phyloP scores from a whole-genome alignment of 1,140 invertebrate genomes.

The Atta texana region DNA sequence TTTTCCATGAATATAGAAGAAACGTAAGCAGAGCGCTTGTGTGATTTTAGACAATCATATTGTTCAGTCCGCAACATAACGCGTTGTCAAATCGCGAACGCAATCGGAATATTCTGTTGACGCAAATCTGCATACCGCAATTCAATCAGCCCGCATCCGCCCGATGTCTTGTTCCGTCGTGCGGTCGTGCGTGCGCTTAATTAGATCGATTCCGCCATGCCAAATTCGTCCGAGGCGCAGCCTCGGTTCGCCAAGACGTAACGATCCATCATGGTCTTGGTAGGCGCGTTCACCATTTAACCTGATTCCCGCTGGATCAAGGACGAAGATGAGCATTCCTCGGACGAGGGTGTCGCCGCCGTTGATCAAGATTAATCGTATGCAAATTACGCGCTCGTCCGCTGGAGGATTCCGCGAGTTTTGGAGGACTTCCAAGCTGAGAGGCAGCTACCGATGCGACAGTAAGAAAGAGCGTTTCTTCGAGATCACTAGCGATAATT shows the following conservation, averaged over 20 bases:
- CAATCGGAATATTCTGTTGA: slow-evolving; percentile 41
- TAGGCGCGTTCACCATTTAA: slow-evolving; percentile 70
- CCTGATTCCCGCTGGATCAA: slow-evolving; percentile 57
- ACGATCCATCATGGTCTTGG: slow-evolving; percentile 69
- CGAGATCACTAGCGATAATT: slow-evolving; percentile 50
- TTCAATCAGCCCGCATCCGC: slow-evolving; percentile 55
- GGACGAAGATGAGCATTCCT: slow-evolving; percentile 62
- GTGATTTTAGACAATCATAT: slow-evolving; percentile 44
- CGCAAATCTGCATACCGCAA: slow-evolving; percentile 47
- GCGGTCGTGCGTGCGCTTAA: slow-evolving; percentile 32
- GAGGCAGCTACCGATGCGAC: not conserved
- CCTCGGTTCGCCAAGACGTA: slow-evolving; percentile 56
- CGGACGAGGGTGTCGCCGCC: slow-evolving; percentile 20
- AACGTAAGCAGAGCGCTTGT: not conserved
- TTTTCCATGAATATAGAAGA: too few species aligned
- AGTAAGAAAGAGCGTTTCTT: not conserved
- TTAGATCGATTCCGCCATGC: slow-evolving; percentile 65
- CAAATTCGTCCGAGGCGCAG: slow-evolving; percentile 63
- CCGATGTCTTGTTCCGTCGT: slow-evolving; percentile 1
- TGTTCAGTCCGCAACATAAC: not conserved
- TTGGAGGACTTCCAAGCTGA: slow-evolving; percentile 1
- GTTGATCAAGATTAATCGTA: slow-evolving; percentile 77
- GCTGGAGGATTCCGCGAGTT: slow-evolving; percentile 60
- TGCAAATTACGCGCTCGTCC: slow-evolving; percentile 69
- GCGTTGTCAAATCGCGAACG: not conserved